Evolutionary conservation across 2,113 vertebrate genomes (phyloP).

Genomic region (Micronycteris hirsuta): DNA sequence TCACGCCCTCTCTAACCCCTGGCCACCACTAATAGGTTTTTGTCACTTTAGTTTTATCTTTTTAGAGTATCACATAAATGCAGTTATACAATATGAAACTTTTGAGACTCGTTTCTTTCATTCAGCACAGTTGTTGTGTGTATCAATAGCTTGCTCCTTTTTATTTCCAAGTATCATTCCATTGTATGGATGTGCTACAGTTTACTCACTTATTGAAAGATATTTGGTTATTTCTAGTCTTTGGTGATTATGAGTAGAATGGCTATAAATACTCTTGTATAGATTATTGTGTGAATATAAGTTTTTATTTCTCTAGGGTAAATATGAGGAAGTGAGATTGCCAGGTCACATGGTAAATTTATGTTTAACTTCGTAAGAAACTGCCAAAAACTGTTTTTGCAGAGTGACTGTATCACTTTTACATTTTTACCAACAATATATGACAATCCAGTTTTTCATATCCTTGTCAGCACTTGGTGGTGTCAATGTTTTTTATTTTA

Average conservation of each 20-base stretch:
- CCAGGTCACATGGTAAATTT: neutral
- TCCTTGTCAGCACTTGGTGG: neutral
- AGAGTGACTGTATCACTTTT: neutral
- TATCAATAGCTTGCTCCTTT: neutral
- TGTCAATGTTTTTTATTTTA: conserved; percentile 10
- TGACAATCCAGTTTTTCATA: neutral
- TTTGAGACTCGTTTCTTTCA: too few relatives aligned
- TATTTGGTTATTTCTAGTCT: neutral
- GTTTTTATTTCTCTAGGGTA: neutral
- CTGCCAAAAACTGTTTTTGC: neutral
- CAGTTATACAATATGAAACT: neutral
- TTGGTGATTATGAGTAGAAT: neutral
- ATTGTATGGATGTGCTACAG: neutral
- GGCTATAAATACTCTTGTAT: neutral
- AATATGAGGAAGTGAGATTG: neutral
- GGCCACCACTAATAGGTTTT: neutral
- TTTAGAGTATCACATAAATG: neutral
- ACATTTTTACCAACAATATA: neutral
- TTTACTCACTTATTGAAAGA: neutral
- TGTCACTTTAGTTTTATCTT: neutral
- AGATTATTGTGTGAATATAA: neutral
- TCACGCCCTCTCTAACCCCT: neutral
- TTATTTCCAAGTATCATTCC: neutral
- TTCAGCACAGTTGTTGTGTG: neutral
- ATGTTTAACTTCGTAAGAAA: neutral